Percentiles rank a stretch among this genome's conserved stretches.
These are phyloP conservation scores for Acrossocheilus fasciatus DNA, from an alignment of 2,797 vertebrate species.

Conservation along the genomic window DNA sequence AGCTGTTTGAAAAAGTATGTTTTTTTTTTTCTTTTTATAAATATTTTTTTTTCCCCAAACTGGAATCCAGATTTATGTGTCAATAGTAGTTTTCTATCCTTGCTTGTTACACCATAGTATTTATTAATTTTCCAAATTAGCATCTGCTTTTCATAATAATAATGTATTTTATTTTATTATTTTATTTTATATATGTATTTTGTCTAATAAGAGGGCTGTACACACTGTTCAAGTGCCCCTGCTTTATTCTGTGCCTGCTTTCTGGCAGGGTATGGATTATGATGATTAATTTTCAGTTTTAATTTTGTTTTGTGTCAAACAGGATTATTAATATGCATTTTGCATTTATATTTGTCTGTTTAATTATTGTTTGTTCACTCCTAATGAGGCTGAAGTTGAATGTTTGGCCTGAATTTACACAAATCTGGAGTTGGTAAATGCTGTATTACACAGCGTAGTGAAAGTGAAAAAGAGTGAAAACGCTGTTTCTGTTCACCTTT, in stretches of 20 bases:
- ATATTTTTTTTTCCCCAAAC: not conserved
- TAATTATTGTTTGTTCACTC: not conserved
- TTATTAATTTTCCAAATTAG: not conserved
- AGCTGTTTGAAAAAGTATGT: not conserved
- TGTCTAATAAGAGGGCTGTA: slow-evolving; percentile 25
- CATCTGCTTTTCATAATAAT: not conserved
- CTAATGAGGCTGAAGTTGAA: slow-evolving; percentile 2
- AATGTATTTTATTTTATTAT: not conserved
- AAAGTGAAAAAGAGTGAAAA: not conserved
- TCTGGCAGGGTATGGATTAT: not conserved
- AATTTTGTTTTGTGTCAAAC: not conserved
- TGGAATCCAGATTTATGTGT: not conserved
- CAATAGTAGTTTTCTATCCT: not conserved
- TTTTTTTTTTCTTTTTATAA: not conserved
- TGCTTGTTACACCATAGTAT: not conserved
- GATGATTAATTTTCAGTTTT: not conserved
- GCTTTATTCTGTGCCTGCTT: not conserved
- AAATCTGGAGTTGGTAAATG: not conserved
- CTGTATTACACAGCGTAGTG: not conserved
- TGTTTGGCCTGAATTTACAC: not conserved
- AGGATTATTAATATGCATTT: not conserved
- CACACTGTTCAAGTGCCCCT: slow-evolving; percentile 10
- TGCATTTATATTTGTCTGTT: slow-evolving; percentile 3
- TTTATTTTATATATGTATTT: not conserved
- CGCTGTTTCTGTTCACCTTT: not conserved